phyloP scores from a whole-genome alignment of 2,888 invertebrate species.

The Pseudolycoriella hygida region DNA sequence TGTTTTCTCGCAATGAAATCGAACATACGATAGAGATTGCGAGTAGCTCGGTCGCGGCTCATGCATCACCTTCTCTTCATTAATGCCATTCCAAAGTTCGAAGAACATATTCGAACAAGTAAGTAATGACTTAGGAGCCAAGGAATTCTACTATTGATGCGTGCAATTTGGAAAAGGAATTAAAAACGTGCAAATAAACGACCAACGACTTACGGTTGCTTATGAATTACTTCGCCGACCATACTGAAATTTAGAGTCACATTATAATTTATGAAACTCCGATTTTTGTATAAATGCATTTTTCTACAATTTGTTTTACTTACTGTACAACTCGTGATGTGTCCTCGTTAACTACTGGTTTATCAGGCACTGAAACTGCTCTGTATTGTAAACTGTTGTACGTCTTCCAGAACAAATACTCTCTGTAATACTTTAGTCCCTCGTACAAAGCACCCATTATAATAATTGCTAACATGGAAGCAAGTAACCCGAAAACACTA shows the following conservation, averaged over 20 bases:
- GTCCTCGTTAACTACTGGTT: constrained; percentile 41
- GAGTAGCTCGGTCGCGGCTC: too few species aligned
- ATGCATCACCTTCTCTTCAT: too few species aligned
- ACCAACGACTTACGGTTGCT: constrained; percentile 45
- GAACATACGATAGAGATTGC: too few species aligned
- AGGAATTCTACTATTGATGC: too few species aligned
- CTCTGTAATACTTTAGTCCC: constrained; percentile 54
- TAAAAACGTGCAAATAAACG: neutral
- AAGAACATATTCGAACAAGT: too few species aligned
- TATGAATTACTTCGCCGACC: constrained; percentile 53
- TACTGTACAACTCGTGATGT: constrained; percentile 62
- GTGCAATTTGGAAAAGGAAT: neutral
- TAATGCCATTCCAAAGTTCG: too few species aligned
- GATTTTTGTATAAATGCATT: neutral
- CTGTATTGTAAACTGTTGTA: constrained; percentile 72
- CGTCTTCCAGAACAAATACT: constrained; percentile 73
- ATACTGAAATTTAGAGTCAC: constrained; percentile 33
- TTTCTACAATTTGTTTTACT: constrained; percentile 24
- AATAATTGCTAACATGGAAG: constrained; percentile 83
- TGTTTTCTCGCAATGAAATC: too few species aligned
- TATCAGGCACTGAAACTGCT: constrained; percentile 64
- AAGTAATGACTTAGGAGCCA: too few species aligned
- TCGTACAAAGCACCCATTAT: constrained; percentile 87
- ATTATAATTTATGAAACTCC: neutral
- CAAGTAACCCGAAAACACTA: constrained; percentile 58